A percentile compares a stretch with the other conserved stretches of the same genome.
These are phyloP conservation scores for Hemiscyllium ocellatum DNA, from an alignment of 2,113 vertebrate species.

Conservation along the genomic window DNA sequence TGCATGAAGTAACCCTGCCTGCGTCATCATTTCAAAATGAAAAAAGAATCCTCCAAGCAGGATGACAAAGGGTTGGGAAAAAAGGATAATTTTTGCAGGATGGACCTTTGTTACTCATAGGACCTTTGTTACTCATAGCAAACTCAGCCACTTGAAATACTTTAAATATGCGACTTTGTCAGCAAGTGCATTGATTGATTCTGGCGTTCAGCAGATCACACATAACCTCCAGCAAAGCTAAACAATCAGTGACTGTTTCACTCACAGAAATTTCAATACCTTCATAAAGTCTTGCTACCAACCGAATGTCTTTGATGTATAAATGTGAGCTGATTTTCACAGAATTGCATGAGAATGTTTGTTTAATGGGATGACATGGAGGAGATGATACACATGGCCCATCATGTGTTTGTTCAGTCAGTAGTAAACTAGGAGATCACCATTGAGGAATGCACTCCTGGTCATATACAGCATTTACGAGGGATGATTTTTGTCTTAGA, in stretches of 20 bases:
- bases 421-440: background rate
- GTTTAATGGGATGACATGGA: background rate
- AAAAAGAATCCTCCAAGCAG: background rate
- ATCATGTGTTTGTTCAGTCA: background rate
- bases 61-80: background rate
- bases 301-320: background rate
- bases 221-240: background rate
- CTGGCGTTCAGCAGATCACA: background rate
- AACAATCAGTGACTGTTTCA: background rate
- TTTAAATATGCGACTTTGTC: background rate
- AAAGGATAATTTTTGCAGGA: background rate
- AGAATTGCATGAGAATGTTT: background rate
- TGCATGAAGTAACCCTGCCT: background rate
- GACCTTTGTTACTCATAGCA: too few species aligned
- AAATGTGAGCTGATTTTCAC: background rate
- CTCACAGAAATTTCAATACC: background rate
- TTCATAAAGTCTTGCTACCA: background rate
- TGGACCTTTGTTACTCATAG: too few species aligned
- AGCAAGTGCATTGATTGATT: too few species aligned
- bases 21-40: background rate
- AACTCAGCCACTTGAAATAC: too few species aligned
- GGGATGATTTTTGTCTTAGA: background rate
- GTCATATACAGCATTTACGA: too few species aligned
- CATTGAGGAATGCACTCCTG: too few species aligned
- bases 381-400: background rate